Percentiles rank a stretch among this genome's conserved stretches.
Conservation (phyloP, 2,797 vertebrate genomes). For the Falco biarmicus region DNA sequence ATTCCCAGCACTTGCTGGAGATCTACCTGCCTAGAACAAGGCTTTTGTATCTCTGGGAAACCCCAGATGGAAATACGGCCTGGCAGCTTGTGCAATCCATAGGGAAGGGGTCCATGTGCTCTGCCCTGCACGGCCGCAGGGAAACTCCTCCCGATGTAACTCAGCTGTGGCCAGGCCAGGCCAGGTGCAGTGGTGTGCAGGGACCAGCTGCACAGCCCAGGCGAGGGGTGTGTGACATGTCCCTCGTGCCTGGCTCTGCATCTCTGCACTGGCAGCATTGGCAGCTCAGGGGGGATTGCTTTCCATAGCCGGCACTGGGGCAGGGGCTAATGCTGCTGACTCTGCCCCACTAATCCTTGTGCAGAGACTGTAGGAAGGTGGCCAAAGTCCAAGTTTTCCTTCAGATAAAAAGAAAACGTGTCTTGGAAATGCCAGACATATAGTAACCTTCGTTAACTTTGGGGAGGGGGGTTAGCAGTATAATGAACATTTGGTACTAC, state of each 20-base stretch:
- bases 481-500: neutral
- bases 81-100: neutral
- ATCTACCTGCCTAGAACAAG: neutral
- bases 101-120: fast-evolving
- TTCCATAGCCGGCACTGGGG: too few species aligned
- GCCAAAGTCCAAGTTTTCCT: neutral
- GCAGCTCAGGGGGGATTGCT: neutral
- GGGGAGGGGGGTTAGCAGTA: fast-evolving
- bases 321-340: neutral
- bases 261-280: fast-evolving
- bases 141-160: neutral
- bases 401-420: neutral
- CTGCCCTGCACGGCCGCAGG: too few species aligned
- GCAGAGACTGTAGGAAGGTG: neutral
- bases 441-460: neutral
- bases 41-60: neutral
- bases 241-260: neutral
- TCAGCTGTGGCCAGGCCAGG: neutral
- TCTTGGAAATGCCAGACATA: neutral
- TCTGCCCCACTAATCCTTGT: neutral
- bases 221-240: too few species aligned
- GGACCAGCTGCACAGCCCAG: neutral
- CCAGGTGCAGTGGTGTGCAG: neutral
- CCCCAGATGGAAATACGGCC: neutral
- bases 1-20: neutral